These are phyloP conservation scores for Bombyx huttoni DNA, from an alignment of 2,888 invertebrate species.

Conservation along the genomic window DNA sequence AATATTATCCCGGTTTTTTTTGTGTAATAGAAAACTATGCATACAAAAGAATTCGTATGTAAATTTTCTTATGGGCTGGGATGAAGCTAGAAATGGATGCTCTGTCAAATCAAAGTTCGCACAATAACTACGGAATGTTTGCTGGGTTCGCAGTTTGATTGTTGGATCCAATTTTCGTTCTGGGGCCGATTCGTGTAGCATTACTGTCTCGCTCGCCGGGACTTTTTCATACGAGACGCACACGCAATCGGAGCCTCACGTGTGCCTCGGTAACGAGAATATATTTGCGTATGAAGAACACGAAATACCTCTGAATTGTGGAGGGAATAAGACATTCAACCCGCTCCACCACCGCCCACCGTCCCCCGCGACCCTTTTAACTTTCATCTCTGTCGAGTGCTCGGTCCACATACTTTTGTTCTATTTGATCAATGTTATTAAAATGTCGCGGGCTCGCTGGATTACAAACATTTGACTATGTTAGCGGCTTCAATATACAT, in stretches of 20 bases:
- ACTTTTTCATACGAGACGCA: conserved; percentile 48
- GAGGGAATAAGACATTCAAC: conserved; percentile 73
- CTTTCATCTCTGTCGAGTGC: conserved; percentile 73
- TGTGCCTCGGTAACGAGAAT: conserved; percentile 70
- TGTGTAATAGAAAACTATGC: neutral
- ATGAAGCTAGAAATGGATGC: neutral
- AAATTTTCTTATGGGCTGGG: neutral
- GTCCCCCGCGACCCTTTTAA: conserved; percentile 67
- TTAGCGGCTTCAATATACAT: conserved; percentile 12
- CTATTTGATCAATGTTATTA: conserved; percentile 74
- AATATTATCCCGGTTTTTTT: no score
- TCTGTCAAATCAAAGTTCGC: conserved; percentile 26
- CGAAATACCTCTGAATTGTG: conserved; percentile 73
- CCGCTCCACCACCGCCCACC: conserved; percentile 42
- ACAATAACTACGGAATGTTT: conserved; percentile 37
- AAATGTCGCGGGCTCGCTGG: conserved; percentile 65
- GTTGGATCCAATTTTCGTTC: conserved; percentile 53
- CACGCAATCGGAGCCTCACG: conserved; percentile 68
- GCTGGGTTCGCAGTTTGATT: conserved; percentile 47
- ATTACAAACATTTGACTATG: conserved; percentile 66
- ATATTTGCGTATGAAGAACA: conserved; percentile 74
- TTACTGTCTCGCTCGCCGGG: conserved; percentile 33
- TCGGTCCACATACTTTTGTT: conserved; percentile 73
- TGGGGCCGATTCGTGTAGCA: conserved; percentile 49
- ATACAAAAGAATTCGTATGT: neutral